A percentile compares a stretch with the other conserved stretches of the same genome.
Conservation (phyloP, 30 jellyfish, hydroid and myxozoan species). For the Hydractinia echinata region DNA sequence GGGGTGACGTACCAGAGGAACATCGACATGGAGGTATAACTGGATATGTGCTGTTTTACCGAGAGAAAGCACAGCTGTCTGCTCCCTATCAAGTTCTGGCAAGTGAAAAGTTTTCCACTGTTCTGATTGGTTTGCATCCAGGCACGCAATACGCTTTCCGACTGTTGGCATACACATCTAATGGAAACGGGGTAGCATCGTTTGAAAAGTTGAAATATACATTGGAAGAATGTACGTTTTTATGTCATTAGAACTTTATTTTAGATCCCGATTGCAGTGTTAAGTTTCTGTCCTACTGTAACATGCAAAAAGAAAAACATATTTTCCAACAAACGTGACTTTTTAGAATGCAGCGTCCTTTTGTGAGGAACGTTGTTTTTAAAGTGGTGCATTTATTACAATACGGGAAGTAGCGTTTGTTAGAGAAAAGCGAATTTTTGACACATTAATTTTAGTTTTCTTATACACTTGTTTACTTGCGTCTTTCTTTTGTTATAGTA, state of each 20-base stretch:
- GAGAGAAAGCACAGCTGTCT: slow-evolving; percentile 13
- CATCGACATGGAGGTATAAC: slow-evolving; percentile 40
- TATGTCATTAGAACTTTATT: too few relatives aligned
- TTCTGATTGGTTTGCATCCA: slow-evolving; percentile 40
- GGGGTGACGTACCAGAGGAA: slow-evolving; percentile 44
- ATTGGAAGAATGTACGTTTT: slow-evolving; percentile 36
- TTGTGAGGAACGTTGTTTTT: too few relatives aligned
- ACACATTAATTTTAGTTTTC: too few relatives aligned
- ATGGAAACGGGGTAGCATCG: slow-evolving; percentile 73
- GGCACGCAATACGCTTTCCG: slow-evolving; percentile 44
- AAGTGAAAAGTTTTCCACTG: slow-evolving; percentile 17
- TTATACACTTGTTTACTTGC: too few relatives aligned
- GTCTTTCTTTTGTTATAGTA: slow-evolving; percentile 28
- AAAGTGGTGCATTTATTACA: too few relatives aligned
- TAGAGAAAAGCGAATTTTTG: too few relatives aligned
- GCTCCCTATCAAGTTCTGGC: slow-evolving; percentile 20
- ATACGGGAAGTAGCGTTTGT: too few relatives aligned
- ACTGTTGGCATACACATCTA: slow-evolving; percentile 46
- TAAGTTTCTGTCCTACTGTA: too few relatives aligned
- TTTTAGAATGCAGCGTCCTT: too few relatives aligned
- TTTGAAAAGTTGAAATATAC: slow-evolving; percentile 23
- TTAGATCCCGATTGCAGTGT: too few relatives aligned
- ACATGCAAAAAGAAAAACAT: too few relatives aligned
- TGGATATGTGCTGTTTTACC: slow-evolving; percentile 66
- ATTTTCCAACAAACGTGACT: too few relatives aligned